Base-by-base conservation (phyloP, 2,797 vertebrate species). In the Geotrypetes seraphini region DNA sequence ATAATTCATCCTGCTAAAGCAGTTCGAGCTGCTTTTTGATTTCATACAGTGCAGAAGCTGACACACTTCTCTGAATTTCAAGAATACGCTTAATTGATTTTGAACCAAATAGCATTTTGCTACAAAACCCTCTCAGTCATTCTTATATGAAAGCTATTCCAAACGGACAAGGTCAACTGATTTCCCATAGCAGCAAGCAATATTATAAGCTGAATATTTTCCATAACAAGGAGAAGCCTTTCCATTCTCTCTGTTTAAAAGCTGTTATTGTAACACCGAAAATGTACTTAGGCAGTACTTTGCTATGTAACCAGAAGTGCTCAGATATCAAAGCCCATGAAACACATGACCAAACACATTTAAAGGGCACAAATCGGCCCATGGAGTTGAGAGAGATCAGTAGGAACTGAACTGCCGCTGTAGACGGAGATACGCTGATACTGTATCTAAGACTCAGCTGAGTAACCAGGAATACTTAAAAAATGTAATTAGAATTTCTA, bases 321-420 rank as follows among this genome's bases (percentile, higher is more conserved):
- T 35, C 6, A 18, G 32, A 40, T 30, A 45, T 51, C 36, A 59
- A 53, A 54, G 40, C 36, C 32, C 43, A 29, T 25, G 45, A 53
- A 17, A 38, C 19, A 41, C 32, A 33, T 23, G 50, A 42, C 53
- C 25, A 31, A 37, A 28, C 33, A 51, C 27, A 52, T 51, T 39
- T 35, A 52, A n/a, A 58, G 46, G 33, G 16, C n/a, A 39, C 34
- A 48, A 65, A 53, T 24, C 31, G 31, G 26, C 25, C 32, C 50
- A 49, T 47, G 12, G 8, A 36, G 28, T 50, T 29, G 22, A 31
- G 24, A 13, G 31, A 39, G 39, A 59, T 67, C 51, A 53, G 49
- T 49, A 50, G 21, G 28, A 54, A 45, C 45, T 14, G 34, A 54
- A 45, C 45, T 14, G 34, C 7, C 2, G 23, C 31, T 15, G 4